Conservation (phyloP, 2,113 vertebrate genomes). For the Rhea americana region DNA sequence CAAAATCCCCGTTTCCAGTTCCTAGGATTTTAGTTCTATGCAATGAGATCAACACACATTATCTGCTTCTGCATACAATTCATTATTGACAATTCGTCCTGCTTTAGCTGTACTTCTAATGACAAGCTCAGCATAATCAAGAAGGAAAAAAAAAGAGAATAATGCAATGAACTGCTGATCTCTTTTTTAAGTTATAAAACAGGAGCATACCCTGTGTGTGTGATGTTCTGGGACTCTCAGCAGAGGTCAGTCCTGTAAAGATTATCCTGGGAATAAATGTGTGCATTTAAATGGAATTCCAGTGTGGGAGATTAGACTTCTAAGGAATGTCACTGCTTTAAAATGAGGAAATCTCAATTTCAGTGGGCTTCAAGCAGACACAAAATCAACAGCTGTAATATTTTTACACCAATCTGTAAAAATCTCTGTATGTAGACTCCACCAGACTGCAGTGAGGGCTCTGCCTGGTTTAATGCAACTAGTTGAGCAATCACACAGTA, state of each 20-base stretch:
- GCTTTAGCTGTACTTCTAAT: background rate
- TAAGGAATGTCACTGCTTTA: background rate
- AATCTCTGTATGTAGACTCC: background rate
- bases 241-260: background rate
- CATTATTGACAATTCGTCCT: background rate
- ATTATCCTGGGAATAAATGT: background rate
- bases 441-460: background rate
- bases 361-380: background rate
- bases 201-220: background rate
- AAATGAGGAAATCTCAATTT: background rate
- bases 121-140: background rate
- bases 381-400: background rate
- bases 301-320: background rate
- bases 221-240: background rate
- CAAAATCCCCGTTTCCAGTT: background rate
- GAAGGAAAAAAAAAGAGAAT: background rate
- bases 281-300: background rate
- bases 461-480: background rate
- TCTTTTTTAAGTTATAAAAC: background rate
- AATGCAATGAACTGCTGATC: background rate
- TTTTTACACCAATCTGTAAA: background rate
- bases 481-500: background rate
- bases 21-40: background rate
- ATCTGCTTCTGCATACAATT: background rate
- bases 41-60: background rate